Conservation (phyloP, 2,888 invertebrate species). For the Minunthozetes semirufus region DNA sequence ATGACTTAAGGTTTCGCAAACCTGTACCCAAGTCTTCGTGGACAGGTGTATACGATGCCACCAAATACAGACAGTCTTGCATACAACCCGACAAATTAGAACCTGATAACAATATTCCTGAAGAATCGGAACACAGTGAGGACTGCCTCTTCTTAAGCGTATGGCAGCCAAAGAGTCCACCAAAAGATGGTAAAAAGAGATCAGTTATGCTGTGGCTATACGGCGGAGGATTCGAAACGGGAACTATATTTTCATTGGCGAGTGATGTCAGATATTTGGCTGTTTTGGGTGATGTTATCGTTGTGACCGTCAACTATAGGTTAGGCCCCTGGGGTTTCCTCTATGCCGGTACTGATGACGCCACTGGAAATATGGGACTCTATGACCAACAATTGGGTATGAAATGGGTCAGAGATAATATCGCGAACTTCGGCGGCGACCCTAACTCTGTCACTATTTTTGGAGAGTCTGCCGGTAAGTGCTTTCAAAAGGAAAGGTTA, state of each 20-base stretch:
- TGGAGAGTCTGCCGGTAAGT: constrained; percentile 51
- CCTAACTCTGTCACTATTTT: constrained; percentile 49
- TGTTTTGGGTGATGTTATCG: constrained; percentile 49
- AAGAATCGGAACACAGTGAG: not conserved
- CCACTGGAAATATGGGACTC: constrained; percentile 52
- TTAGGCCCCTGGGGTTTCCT: constrained; percentile 49
- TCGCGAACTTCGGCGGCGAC: constrained; percentile 47
- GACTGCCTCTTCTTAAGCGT: constrained; percentile 34
- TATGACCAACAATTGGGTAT: constrained; percentile 52
- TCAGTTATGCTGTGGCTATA: constrained; percentile 48
- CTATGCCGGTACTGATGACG: constrained; percentile 40
- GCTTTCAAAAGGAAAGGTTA: not conserved
- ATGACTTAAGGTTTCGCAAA: constrained; percentile 18
- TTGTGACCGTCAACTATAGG: constrained; percentile 53
- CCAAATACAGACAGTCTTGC: constrained; percentile 8
- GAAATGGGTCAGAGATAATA: constrained; percentile 43
- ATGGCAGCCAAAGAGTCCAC: constrained; percentile 5
- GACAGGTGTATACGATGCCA: constrained; percentile 27
- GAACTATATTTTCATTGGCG: constrained; percentile 42
- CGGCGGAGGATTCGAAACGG: constrained; percentile 45
- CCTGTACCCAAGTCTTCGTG: constrained; percentile 17
- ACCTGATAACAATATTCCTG: constrained; percentile 27
- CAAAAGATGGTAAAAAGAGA: not conserved
- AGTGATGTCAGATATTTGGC: constrained; percentile 40
- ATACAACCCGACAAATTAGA: constrained; percentile 13